A percentile compares a stretch with the other conserved stretches of the same genome.
These are phyloP conservation scores for Anastatus disparis DNA, from an alignment of 1,140 invertebrate genomes.

Conservation along the genomic window DNA sequence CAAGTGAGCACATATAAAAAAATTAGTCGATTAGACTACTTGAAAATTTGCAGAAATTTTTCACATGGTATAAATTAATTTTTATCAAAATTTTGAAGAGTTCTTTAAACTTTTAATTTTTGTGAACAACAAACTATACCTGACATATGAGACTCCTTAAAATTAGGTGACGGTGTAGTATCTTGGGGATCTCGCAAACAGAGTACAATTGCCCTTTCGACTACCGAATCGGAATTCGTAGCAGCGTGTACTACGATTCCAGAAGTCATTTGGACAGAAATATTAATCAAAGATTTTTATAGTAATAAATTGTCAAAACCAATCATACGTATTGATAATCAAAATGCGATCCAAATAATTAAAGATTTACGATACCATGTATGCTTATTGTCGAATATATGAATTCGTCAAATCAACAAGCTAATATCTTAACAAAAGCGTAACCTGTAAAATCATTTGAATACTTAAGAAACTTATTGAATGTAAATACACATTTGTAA, in stretches of 20 bases:
- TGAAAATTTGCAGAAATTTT: too few relatives aligned
- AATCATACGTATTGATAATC: neutral
- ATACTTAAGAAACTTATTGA: neutral
- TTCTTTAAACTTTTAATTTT: too few relatives aligned
- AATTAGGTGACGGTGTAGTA: constrained; percentile 27
- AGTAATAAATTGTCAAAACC: too few relatives aligned
- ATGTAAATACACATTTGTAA: neutral
- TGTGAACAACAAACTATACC: too few relatives aligned
- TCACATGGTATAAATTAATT: too few relatives aligned
- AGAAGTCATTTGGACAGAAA: constrained; percentile 1
- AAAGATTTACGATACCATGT: constrained; percentile 39
- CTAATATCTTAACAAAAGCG: constrained; percentile 27
- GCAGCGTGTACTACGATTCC: neutral
- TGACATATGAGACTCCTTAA: too few relatives aligned
- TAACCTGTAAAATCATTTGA: constrained; percentile 12
- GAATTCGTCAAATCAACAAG: constrained; percentile 10
- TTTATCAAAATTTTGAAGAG: too few relatives aligned
- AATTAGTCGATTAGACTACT: too few relatives aligned
- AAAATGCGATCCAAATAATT: constrained; percentile 19
- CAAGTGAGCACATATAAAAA: too few relatives aligned
- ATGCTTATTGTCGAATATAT: constrained; percentile 42
- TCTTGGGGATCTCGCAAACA: constrained; percentile 52
- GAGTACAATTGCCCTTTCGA: constrained; percentile 22
- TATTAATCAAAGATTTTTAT: too few relatives aligned
- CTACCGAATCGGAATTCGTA: constrained; percentile 27